Evolutionary conservation across 2,113 vertebrate species (phyloP).

Genomic region (Trematomus loennbergii): DNA sequence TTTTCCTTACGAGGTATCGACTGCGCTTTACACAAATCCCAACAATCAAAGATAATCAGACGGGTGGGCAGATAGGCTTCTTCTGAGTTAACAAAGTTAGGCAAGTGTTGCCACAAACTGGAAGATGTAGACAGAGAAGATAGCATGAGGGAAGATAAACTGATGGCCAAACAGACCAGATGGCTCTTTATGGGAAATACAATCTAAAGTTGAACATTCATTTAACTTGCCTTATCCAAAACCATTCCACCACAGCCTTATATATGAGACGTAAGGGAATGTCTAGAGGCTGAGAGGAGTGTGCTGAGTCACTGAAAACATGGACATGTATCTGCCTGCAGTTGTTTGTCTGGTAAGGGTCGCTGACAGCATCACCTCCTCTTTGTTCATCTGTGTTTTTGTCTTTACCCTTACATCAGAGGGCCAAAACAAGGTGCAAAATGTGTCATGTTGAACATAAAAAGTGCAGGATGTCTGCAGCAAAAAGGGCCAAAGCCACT

Average conservation of each 20-base stretch:
- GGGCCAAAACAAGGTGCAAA: slow-evolving; percentile 5
- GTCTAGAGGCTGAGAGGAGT: neutral
- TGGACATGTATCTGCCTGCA: neutral
- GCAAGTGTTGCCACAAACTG: slow-evolving; percentile 7
- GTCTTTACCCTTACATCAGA: slow-evolving; percentile 16
- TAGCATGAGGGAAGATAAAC: slow-evolving; percentile 2
- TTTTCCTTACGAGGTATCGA: neutral
- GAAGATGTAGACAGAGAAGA: neutral
- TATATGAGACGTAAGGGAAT: neutral
- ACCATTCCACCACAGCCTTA: neutral
- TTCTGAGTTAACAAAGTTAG: slow-evolving; percentile 42
- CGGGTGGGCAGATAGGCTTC: neutral
- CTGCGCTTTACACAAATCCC: slow-evolving; percentile 31
- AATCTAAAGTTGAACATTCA: slow-evolving; percentile 5
- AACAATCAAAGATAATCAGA: slow-evolving; percentile 49
- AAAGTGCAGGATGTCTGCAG: slow-evolving; percentile 39
- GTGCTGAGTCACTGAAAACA: slow-evolving; percentile 24
- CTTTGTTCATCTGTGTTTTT: slow-evolving; percentile 18
- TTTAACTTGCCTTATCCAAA: neutral
- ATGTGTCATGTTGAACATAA: neutral
- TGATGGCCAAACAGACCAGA: slow-evolving; percentile 2
- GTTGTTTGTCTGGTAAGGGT: slow-evolving; percentile 15
- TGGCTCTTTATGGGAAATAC: neutral
- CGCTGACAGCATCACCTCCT: neutral
- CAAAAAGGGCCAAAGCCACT: slow-evolving; percentile 19